Percentiles rank a stretch among this genome's conserved stretches.
Evolutionary conservation across 2,113 vertebrate species (phyloP).

Genomic region (Crotalus helleri): DNA sequence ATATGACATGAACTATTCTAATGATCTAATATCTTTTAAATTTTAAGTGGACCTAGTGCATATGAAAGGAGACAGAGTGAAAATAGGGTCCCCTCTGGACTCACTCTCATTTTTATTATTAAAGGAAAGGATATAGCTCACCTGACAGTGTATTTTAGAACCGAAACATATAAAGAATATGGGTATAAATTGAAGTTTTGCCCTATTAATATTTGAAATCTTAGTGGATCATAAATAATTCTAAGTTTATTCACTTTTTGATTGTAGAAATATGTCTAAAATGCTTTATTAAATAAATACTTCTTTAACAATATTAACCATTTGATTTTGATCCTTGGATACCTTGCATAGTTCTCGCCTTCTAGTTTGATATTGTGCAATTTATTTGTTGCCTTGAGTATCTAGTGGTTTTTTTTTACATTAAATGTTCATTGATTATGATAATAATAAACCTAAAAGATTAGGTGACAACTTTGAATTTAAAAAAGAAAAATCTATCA

Average conservation of each 20-base stretch:
- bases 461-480: not conserved
- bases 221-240: not conserved
- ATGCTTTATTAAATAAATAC: not conserved
- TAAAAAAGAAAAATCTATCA: not conserved
- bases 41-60: slow-evolving; percentile 45
- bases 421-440: not conserved
- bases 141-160: not conserved
- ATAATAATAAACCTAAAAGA: not conserved
- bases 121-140: slow-evolving; percentile 10
- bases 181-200: not conserved
- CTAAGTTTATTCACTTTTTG: not conserved
- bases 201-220: not conserved
- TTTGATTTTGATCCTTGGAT: not conserved
- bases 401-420: not conserved
- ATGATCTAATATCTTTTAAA: slow-evolving; percentile 45
- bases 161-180: not conserved
- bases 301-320: not conserved
- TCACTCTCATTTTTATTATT: slow-evolving; percentile 33
- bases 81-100: slow-evolving; percentile 37
- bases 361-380: not conserved
- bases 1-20: slow-evolving; percentile 45
- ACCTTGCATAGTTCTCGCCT: not conserved
- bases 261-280: not conserved
- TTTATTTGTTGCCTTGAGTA: not conserved
- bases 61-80: slow-evolving; percentile 46